Evolutionary conservation across 2,888 invertebrate genomes (phyloP), one percentile per base, ranked within the genome.

Genomic region (Acleris sparsana): DNA sequence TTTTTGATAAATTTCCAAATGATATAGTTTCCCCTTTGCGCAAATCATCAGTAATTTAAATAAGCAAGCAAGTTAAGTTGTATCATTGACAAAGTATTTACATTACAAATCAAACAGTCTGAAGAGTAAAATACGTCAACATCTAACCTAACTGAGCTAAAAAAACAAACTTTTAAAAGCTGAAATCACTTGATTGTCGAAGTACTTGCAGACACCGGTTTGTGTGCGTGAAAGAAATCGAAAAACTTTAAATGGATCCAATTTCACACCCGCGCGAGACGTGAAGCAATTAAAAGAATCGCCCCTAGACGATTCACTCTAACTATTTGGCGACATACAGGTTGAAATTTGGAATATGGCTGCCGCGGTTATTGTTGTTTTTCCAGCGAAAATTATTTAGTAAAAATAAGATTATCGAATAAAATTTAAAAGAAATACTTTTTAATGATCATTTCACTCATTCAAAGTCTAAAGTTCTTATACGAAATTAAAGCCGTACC

Each of bases 161-260:
- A 1, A n/a, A 13, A 39, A 2, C 43, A 13, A 56, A 43, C 43
- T 44, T 56, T 56, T 7, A 22, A 56, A 20, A 56, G 25, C 57
- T 57, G 22, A 57, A 62, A 49, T 55, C 53, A 39, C 48, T 62
- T 62, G 55, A 33, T 55, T 33, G 62, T 53, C 20, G n/a, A 9
- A 49, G 46, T 46, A 49, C 48, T 33, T 49, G 49, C 57, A 33
- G 73, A 72, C 74, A 71, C 72, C 67, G 68, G 62, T 75, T 72
- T 80, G 82, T 80, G 79, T 76, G 80, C 70, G 72, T 74, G 71
- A 72, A 73, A 83, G 81, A 88, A 89, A 89, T 89, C 84, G 89
- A 88, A 89, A 89, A 90, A 90, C 87, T 89, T 90, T 89, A 87
- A 89, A 89, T 86, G 82, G 84, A 74, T 80, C 83, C 85, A 82